A percentile compares a stretch with the other conserved stretches of the same genome.
These are phyloP conservation scores for Habroteleia sp. DNA, from an alignment of 2,888 invertebrate genomes.

Conservation along the genomic window DNA sequence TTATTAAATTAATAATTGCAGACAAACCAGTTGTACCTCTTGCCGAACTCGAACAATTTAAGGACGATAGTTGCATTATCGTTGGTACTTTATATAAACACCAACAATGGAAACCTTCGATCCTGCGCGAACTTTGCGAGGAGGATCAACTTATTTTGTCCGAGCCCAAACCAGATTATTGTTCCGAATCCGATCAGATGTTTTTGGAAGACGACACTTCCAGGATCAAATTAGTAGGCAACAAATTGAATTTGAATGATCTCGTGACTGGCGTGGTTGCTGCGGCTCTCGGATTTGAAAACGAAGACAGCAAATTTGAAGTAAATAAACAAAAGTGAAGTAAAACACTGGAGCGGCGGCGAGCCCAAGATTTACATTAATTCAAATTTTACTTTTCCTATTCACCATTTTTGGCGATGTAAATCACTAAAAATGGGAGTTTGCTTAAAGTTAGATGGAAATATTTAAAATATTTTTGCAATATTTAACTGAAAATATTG, in stretches of 20 bases:
- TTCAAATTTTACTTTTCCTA: no score
- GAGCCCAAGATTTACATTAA: no score
- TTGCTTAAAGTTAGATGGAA: no score
- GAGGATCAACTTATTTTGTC: conserved; percentile 92
- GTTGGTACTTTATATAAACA: conserved; percentile 96
- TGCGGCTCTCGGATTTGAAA: conserved; percentile 86
- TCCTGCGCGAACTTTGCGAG: conserved; percentile 95
- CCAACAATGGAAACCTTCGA: conserved; percentile 95
- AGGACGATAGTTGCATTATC: conserved; percentile 87
- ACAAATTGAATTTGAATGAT: conserved; percentile 83
- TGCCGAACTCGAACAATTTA: conserved; percentile 87
- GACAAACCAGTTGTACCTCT: conserved; percentile 82
- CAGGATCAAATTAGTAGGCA: conserved; percentile 89
- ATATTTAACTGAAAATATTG: no score
- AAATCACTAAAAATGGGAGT: no score
- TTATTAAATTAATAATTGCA: conserved; percentile 63
- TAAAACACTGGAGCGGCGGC: no score
- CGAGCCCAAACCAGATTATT: conserved; percentile 87
- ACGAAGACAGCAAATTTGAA: conserved; percentile 73
- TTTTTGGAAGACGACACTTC: conserved; percentile 96
- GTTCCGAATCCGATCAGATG: conserved; percentile 90
- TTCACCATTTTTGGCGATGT: no score
- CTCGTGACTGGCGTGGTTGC: conserved; percentile 93
- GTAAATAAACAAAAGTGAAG: conserved; percentile 66
- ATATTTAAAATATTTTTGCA: no score